Base-by-base conservation (phyloP, 2,888 invertebrate genomes). In the Cheilosia pagana region DNA sequence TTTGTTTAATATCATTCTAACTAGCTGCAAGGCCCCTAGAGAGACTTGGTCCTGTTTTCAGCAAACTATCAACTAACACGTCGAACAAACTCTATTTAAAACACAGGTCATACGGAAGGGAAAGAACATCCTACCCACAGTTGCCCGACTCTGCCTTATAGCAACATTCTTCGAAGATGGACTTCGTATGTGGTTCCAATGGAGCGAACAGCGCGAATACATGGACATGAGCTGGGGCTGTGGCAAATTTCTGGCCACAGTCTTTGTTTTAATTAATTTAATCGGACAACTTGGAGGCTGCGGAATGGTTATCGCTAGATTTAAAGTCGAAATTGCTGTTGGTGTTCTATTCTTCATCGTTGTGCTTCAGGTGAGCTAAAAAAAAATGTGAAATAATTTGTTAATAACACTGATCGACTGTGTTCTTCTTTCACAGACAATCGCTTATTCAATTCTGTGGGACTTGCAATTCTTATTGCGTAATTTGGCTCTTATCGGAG, bases 81-180 rank as follows among this genome's bases (percentile, higher is more conserved):
- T 60, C 53, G 45, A 25, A 53, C 28, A 60, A 53, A 55, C 76
- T 74, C 4, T 1, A 28, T 28, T 7, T 7, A 7, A 28, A 28
- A 7, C 7, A 52, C 59, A 99, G 99, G 96, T 98, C 81, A 95
- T 98, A 89, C 94, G 98, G 88, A 96, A 97, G 93, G 96, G 97
- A 88, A 98, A 98, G 92, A 94, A 96, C 92, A 94, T 99, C 87
- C 93, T 99, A 88, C 99, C 99, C 28, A 98, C 98, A 87, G 94
- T 98, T 88, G 99, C 99, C 14, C 95, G 99, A 87, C 93, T 99
- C 83, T 99, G 99, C 92, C 95, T 99, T 81, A 98, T 99, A 90
- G 98, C 98, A 88, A 99, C 99, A 88, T 99, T 99, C 93, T 94
- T 99, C 86, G 99, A 99, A 93, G 99, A 99, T 94, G 99, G 99